Conservation (phyloP, 2,113 vertebrate genomes). For the Engystomops pustulosus region DNA sequence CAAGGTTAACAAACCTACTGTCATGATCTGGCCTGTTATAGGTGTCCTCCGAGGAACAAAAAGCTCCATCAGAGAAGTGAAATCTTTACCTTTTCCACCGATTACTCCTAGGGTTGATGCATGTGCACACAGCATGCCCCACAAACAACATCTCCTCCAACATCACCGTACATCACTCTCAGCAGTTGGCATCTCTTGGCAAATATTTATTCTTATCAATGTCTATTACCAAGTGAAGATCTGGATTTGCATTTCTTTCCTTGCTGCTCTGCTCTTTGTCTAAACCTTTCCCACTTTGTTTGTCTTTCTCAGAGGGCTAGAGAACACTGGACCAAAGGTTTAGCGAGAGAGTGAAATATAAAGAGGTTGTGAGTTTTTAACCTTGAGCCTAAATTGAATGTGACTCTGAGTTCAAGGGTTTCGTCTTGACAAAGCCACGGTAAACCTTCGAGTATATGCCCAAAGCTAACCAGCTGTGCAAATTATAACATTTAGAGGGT, state of each 20-base stretch:
- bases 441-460: slow-evolving; percentile 96
- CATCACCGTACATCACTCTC: background rate
- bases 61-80: too few species aligned
- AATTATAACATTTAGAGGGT: background rate
- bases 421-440: slow-evolving; percentile 85
- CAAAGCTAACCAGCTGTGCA: slow-evolving; percentile 68
- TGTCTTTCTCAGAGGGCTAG: slow-evolving; percentile 99
- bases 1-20: too few species aligned
- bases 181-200: slow-evolving; percentile 70
- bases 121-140: too few species aligned
- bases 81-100: background rate
- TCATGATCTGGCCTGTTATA: too few species aligned
- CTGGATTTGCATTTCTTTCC: slow-evolving; percentile 75
- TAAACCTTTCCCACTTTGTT: slow-evolving; percentile 98
- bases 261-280: slow-evolving; percentile 75
- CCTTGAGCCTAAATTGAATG: slow-evolving; percentile 88
- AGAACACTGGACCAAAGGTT: slow-evolving; percentile 97
- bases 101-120: too few species aligned
- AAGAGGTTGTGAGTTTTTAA: slow-evolving; percentile 98
- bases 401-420: slow-evolving; percentile 84
- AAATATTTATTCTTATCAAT: slow-evolving; percentile 66
- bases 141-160: too few species aligned
- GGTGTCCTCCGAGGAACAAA: too few species aligned
- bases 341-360: slow-evolving; percentile 98
- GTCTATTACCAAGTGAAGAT: slow-evolving; percentile 68